Percentiles rank a stretch among this genome's conserved stretches.
Conservation (phyloP, 2,113 vertebrate species). For the Mionectes macconnelli region DNA sequence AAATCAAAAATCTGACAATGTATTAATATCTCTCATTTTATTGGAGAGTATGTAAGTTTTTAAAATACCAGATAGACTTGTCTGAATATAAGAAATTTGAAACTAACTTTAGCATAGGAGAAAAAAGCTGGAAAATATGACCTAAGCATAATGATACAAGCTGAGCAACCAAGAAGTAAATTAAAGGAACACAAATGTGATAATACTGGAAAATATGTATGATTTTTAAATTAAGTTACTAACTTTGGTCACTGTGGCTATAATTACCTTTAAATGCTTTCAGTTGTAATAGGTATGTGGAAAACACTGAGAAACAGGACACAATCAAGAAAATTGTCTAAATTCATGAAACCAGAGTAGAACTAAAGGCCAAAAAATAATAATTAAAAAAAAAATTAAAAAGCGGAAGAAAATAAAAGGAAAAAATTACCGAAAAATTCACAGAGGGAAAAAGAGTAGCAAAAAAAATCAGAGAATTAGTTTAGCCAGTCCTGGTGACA, state of each 20-base stretch:
- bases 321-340: background rate
- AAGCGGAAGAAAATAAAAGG: background rate
- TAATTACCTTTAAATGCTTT: background rate
- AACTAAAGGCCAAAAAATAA: background rate
- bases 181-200: background rate
- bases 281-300: background rate
- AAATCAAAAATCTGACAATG: background rate
- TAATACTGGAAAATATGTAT: background rate
- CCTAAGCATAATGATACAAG: background rate
- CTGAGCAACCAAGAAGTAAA: background rate
- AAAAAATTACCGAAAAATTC: background rate
- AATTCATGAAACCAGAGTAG: background rate
- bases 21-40: background rate
- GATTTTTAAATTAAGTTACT: background rate
- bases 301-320: background rate
- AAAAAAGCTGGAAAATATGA: background rate
- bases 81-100: background rate
- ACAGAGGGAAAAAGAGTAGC: background rate
- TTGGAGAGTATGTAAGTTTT: background rate
- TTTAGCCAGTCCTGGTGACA: background rate
- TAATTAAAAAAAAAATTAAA: background rate
- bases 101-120: background rate
- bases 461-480: background rate
- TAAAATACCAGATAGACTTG: background rate
- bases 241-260: background rate